Base-by-base conservation (phyloP, 2,797 vertebrate genomes). In the Typhlichthys eigenmanni region DNA sequence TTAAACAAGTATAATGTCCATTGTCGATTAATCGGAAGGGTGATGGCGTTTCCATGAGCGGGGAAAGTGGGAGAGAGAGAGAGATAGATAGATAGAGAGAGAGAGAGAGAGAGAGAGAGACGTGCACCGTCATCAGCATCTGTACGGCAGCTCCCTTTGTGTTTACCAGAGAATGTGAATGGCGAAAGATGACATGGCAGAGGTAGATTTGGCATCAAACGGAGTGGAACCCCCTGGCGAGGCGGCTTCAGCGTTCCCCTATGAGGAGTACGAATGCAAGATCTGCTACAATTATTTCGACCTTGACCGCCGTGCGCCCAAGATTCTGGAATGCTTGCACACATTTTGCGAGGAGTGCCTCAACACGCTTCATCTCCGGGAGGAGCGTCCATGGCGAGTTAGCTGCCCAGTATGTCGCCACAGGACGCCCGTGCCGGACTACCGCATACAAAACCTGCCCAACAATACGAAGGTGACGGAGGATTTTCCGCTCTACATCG, bases 281-380 rank as follows among this genome's bases (percentile, higher is more conserved):
- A 96, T 98, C 82, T 98, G 96, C 84, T 97, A 97, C 88, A 97
- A 96, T 86, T 96, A 95, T 68, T 98, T 96, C 89, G 95, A 97
- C 91, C 89, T 92, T 83, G 96, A 94, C 85, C 93, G 95, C 55
- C 93, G 95, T 62, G 95, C 95, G 53, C 96, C 96, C 11, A 96
- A 95, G 86, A 94, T 96, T 74, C 84, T 98, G 49, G 95, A 95
- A 79, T 98, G 96, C 83, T 85, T 98, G 89, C 96, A 97, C 94
- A 98, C 95, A 74, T 98, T 98, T 64, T 98, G 96, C 86, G 95
- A 95, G 92, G 95, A 96, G 92, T 97, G 96, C 76, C 89, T 98
- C 82, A 92, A 91, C 90, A 95, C 95, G 77, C 92, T 96, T 57
- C 95, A 96, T 80, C 92, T 95, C 82, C 94, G 95, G 61, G 94